Percentiles rank a stretch among this genome's conserved stretches.
phyloP scores from a whole-genome alignment of 2,797 vertebrate genomes.

The Adelosebastes latens region DNA sequence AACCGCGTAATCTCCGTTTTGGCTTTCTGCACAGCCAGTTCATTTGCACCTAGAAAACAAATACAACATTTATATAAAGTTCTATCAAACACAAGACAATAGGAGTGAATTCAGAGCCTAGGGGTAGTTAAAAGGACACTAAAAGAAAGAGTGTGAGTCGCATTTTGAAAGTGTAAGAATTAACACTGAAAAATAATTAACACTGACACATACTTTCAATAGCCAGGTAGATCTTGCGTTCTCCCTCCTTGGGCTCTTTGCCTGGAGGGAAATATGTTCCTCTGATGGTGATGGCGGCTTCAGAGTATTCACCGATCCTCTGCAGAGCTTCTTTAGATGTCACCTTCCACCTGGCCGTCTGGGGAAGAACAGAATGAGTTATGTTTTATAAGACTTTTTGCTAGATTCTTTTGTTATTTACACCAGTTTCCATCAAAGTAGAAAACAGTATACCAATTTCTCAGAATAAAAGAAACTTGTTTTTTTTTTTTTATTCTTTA shows the following conservation, averaged over 20 bases:
- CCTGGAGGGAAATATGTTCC: constrained; percentile 98
- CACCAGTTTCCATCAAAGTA: background rate
- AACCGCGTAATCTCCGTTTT: constrained; percentile 98
- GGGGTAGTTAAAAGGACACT: background rate
- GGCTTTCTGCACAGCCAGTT: constrained; percentile 97
- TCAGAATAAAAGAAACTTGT: background rate
- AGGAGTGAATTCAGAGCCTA: background rate
- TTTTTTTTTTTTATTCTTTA: too few species aligned
- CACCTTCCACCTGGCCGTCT: constrained; percentile 99
- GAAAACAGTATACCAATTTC: background rate
- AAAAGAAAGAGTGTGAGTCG: background rate
- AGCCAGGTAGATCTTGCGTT: constrained; percentile 98
- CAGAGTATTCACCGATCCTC: constrained; percentile 98
- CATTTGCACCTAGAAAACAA: constrained; percentile 90
- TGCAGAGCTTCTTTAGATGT: constrained; percentile 98
- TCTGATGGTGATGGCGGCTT: constrained; percentile 98
- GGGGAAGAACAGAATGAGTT: constrained; percentile 2
- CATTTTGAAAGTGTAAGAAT: background rate
- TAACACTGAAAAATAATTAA: background rate
- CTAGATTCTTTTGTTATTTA: background rate
- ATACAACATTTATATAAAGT: background rate
- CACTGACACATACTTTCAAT: constrained; percentile 91
- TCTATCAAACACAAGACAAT: background rate
- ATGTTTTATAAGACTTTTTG: background rate
- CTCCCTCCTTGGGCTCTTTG: constrained; percentile 98